Conservation (phyloP, 2,888 invertebrate genomes). For the Luperina nickerlii region DNA sequence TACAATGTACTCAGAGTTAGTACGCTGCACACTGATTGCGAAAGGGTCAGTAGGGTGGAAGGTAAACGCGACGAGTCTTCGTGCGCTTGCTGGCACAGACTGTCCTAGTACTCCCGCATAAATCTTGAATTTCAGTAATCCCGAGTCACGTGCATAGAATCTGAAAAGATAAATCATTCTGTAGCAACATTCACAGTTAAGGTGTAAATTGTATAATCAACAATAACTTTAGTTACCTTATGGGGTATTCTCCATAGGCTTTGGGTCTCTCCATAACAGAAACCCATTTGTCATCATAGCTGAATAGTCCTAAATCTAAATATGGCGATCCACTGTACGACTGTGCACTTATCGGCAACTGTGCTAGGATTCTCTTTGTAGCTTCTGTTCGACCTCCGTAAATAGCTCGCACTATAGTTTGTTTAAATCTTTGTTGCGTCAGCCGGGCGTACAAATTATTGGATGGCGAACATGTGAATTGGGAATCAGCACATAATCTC, state of each 20-base stretch:
- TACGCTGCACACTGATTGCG: constrained; percentile 98
- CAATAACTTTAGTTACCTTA: constrained; percentile 91
- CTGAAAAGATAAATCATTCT: constrained; percentile 80
- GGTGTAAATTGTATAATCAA: neutral
- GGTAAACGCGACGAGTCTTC: constrained; percentile 97
- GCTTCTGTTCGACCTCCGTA: constrained; percentile 97
- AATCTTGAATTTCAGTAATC: constrained; percentile 96
- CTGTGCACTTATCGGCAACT: constrained; percentile 98
- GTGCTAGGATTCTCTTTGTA: constrained; percentile 96
- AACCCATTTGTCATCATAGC: constrained; percentile 98
- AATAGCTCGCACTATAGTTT: constrained; percentile 96
- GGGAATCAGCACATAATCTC: constrained; percentile 94
- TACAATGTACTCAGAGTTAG: constrained; percentile 97
- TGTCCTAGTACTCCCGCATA: constrained; percentile 95
- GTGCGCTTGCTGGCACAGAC: constrained; percentile 92
- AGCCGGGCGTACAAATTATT: constrained; percentile 96
- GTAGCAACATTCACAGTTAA: neutral
- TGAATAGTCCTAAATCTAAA: constrained; percentile 96
- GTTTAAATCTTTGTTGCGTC: constrained; percentile 94
- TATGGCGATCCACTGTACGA: constrained; percentile 98
- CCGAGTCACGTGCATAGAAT: constrained; percentile 95
- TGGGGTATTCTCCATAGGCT: constrained; percentile 97
- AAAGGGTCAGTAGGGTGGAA: constrained; percentile 99
- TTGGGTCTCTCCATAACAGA: constrained; percentile 98
- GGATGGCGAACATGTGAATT: constrained; percentile 97